These are phyloP conservation scores for Callorhinus ursinus DNA, from an alignment of 2,113 vertebrate genomes.

Conservation along the genomic window DNA sequence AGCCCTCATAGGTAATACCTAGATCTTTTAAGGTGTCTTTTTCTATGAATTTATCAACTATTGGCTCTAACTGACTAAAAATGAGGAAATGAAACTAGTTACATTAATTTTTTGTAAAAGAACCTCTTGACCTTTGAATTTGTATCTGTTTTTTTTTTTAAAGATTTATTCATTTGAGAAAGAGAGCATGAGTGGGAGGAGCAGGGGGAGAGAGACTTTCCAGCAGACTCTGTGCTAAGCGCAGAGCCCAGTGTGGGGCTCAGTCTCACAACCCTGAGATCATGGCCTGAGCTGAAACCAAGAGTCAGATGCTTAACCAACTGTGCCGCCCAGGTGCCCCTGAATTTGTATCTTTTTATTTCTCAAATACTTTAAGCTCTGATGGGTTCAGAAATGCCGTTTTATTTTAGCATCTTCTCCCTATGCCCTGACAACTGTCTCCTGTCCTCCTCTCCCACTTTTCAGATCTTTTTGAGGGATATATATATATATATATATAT, in stretches of 20 bases:
- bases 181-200: neutral
- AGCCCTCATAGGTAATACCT: neutral
- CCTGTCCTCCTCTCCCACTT: neutral
- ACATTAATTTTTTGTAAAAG: neutral
- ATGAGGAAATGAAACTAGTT: neutral
- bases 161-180: neutral
- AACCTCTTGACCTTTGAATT: neutral
- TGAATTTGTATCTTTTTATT: neutral
- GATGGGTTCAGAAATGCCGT: neutral
- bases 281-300: neutral
- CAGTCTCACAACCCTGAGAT: neutral
- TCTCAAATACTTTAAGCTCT: neutral
- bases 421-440: neutral
- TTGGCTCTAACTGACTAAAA: neutral
- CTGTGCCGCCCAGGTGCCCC: neutral
- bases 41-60: neutral
- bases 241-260: neutral
- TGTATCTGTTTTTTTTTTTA: neutral
- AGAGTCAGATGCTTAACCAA: neutral
- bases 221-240: neutral
- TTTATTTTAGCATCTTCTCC: conserved; percentile 27
- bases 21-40: neutral
- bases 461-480: neutral
- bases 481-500: neutral
- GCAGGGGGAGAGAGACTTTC: neutral